These are phyloP conservation scores for Eueremaeus valkanovi DNA, from an alignment of 2,888 invertebrate species.

Conservation along the genomic window DNA sequence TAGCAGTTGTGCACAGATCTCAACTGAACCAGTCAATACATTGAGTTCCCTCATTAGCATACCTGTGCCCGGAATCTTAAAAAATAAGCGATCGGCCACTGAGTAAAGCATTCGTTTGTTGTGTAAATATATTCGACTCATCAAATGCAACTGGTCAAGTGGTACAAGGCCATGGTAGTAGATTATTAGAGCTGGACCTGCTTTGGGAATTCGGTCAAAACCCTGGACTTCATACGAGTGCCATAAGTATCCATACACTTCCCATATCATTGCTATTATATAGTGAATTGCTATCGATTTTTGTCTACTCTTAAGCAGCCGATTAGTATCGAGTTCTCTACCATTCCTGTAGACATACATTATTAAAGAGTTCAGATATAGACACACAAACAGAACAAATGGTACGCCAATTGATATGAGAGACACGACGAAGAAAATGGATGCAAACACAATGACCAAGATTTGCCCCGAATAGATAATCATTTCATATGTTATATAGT, in stretches of 20 bases:
- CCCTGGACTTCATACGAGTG: slow-evolving; percentile 80
- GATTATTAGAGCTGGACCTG: slow-evolving; percentile 77
- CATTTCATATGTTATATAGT: neutral
- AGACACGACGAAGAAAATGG: slow-evolving; percentile 62
- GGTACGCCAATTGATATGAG: too few relatives aligned
- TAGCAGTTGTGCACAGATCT: slow-evolving; percentile 76
- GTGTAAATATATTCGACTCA: slow-evolving; percentile 71
- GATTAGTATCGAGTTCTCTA: slow-evolving; percentile 51
- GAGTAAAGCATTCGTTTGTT: slow-evolving; percentile 73
- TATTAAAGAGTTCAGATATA: slow-evolving; percentile 75
- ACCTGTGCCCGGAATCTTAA: slow-evolving; percentile 75
- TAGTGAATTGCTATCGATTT: slow-evolving; percentile 66
- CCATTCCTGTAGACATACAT: slow-evolving; percentile 74
- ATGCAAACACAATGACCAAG: neutral
- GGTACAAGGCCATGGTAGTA: slow-evolving; percentile 98
- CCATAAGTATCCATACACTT: slow-evolving; percentile 90
- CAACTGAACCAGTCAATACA: slow-evolving; percentile 87
- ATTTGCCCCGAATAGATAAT: slow-evolving; percentile 3
- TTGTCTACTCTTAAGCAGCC: neutral
- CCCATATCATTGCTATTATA: slow-evolving; percentile 85
- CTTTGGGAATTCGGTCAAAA: slow-evolving; percentile 76
- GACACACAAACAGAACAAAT: slow-evolving; percentile 68
- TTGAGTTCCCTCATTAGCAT: slow-evolving; percentile 75
- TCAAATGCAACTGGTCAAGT: slow-evolving; percentile 91
- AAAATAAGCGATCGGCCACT: slow-evolving; percentile 90